Percentiles rank a stretch among this genome's conserved stretches.
These are phyloP conservation scores for Stegostoma tigrinum DNA, from an alignment of 2,113 vertebrate genomes.

Conservation along the genomic window DNA sequence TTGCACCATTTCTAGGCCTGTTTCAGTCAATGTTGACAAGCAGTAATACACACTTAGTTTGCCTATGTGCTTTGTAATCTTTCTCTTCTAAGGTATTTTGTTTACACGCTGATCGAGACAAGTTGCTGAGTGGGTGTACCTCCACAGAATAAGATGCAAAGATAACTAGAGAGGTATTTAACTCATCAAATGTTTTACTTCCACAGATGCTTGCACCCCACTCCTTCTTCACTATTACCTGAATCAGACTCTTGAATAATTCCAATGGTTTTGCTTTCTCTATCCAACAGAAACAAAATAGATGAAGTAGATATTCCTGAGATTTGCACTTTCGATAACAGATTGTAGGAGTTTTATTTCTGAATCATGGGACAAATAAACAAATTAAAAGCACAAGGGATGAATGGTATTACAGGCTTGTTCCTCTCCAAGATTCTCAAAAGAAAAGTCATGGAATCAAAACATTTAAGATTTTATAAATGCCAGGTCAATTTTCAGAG, in stretches of 20 bases:
- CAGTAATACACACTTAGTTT: background rate
- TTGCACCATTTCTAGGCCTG: too few relatives aligned
- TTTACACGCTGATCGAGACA: background rate
- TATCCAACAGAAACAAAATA: background rate
- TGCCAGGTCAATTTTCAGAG: background rate
- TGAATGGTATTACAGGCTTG: background rate
- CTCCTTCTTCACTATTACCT: background rate
- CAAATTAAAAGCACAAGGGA: background rate
- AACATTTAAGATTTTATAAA: background rate
- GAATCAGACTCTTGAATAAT: background rate
- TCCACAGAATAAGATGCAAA: background rate
- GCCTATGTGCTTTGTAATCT: background rate
- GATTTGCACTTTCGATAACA: background rate
- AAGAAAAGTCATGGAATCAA: background rate
- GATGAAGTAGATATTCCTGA: background rate
- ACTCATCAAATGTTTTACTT: background rate
- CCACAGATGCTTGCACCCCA: background rate
- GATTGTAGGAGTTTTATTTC: background rate
- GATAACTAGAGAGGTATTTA: background rate
- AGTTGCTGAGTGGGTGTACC: background rate
- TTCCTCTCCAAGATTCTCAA: background rate
- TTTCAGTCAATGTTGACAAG: background rate
- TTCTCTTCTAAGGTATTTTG: background rate
- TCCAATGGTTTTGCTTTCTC: background rate
- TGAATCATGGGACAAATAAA: background rate